Conservation (phyloP, 2,888 invertebrate species). For the Atherix ibis region DNA sequence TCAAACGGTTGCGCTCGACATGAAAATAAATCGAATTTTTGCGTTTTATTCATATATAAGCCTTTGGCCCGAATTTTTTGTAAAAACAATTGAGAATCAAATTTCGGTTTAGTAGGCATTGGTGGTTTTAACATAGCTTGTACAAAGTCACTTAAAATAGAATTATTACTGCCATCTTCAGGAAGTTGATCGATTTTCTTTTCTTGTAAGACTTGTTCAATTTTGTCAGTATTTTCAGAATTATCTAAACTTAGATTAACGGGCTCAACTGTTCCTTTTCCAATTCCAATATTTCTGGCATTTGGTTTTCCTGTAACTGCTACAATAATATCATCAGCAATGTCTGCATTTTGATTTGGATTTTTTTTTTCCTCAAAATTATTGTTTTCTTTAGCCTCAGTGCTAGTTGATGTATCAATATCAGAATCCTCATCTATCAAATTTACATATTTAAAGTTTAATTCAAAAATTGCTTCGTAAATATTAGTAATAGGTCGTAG, state of each 20-base stretch:
- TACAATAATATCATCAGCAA: slow-evolving; percentile 6
- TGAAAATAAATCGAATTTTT: slow-evolving; percentile 51
- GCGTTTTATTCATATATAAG: slow-evolving; percentile 41
- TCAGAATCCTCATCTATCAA: neutral
- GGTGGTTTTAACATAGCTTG: slow-evolving; percentile 40
- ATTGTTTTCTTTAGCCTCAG: neutral
- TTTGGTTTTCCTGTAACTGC: neutral
- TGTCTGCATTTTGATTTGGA: neutral
- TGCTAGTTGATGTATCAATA: neutral
- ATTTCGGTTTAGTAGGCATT: slow-evolving; percentile 37
- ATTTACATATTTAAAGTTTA: neutral
- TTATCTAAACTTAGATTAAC: slow-evolving; percentile 8
- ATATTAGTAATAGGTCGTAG: neutral
- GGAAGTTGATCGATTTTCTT: neutral
- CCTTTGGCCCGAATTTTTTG: slow-evolving; percentile 51
- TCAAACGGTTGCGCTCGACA: slow-evolving; percentile 71
- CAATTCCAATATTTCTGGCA: too few species aligned
- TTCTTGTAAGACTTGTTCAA: neutral
- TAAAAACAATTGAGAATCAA: slow-evolving; percentile 55
- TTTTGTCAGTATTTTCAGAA: slow-evolving; percentile 10
- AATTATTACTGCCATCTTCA: slow-evolving; percentile 13
- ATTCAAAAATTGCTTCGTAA: neutral
- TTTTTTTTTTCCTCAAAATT: too few species aligned
- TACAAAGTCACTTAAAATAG: slow-evolving; percentile 39
- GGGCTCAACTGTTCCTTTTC: slow-evolving; percentile 8